These are phyloP conservation scores for Pseudolaguvia tuberculata DNA, from an alignment of 2,113 vertebrate species.

Conservation along the genomic window DNA sequence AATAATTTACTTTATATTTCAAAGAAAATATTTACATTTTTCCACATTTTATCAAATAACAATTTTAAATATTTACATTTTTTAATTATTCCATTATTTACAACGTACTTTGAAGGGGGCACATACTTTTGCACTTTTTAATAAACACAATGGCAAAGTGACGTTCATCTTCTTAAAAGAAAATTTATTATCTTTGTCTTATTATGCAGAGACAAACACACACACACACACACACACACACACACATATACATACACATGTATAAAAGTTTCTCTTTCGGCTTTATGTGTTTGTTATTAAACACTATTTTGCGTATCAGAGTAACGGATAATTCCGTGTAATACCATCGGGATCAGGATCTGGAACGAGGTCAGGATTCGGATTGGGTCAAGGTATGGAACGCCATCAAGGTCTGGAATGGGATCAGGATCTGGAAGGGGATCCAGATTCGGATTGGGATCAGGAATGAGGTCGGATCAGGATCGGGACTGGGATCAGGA, in stretches of 20 bases:
- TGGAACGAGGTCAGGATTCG: constrained; percentile 48
- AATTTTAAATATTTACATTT: no score
- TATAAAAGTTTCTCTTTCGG: constrained; percentile 1
- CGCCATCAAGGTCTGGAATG: constrained; percentile 55
- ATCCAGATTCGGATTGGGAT: constrained; percentile 57
- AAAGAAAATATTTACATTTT: no score
- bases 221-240: background rate
- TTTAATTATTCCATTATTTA: no score
- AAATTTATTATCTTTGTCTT: background rate
- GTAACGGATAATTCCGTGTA: no score
- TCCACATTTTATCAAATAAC: no score
- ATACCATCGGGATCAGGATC: background rate
- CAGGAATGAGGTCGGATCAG: no score
- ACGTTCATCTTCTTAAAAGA: no score
- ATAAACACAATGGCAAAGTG: no score
- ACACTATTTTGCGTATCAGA: constrained; percentile 20
- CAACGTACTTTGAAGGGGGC: no score
- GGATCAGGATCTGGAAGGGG: constrained; percentile 54
- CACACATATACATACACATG: background rate
- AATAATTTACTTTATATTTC: no score
- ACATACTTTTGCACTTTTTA: no score
- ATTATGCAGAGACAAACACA: background rate
- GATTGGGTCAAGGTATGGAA: background rate
- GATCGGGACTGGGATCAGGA: background rate
- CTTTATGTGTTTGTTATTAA: background rate